Evolutionary conservation across 2,797 vertebrate species (phyloP).

Genomic region (Syngnathus acus): DNA sequence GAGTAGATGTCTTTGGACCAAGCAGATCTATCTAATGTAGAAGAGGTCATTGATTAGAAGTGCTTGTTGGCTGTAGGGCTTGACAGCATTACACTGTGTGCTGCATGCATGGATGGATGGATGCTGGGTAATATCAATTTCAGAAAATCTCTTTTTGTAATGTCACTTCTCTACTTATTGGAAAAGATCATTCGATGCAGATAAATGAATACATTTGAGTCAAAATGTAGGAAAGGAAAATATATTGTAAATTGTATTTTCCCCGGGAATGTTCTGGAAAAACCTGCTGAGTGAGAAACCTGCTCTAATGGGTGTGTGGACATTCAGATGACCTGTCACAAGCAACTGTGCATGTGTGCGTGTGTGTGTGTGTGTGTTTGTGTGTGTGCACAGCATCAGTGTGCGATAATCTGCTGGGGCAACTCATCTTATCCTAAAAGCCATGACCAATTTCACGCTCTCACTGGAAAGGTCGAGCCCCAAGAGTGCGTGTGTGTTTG

Average conservation of each 20-base stretch:
- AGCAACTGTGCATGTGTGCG: constrained; percentile 27
- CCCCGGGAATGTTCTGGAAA: constrained; percentile 45
- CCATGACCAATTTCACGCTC: constrained; percentile 75
- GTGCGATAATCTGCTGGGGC: constrained; percentile 51
- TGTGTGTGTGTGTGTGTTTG: constrained; percentile 12
- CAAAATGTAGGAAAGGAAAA: constrained; percentile 14
- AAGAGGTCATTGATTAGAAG: not conserved
- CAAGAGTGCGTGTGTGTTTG: constrained; percentile 31
- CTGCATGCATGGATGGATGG: not conserved
- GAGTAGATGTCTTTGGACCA: not conserved
- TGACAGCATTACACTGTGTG: not conserved
- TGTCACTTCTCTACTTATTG: not conserved
- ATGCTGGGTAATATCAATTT: not conserved
- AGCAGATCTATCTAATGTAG: not conserved
- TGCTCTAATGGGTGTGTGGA: constrained; percentile 60
- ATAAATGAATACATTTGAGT: constrained; percentile 1
- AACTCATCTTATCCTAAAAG: constrained; percentile 67
- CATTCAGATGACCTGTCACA: constrained; percentile 62
- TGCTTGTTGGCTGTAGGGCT: not conserved
- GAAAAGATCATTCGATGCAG: not conserved
- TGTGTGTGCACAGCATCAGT: not conserved
- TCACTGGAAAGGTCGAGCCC: constrained; percentile 67
- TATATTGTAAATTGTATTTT: constrained; percentile 49
- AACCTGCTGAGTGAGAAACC: constrained; percentile 60
- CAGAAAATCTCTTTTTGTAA: not conserved